Base-by-base conservation (phyloP, 2,888 invertebrate species). In the Mechanitis mazaeus region DNA sequence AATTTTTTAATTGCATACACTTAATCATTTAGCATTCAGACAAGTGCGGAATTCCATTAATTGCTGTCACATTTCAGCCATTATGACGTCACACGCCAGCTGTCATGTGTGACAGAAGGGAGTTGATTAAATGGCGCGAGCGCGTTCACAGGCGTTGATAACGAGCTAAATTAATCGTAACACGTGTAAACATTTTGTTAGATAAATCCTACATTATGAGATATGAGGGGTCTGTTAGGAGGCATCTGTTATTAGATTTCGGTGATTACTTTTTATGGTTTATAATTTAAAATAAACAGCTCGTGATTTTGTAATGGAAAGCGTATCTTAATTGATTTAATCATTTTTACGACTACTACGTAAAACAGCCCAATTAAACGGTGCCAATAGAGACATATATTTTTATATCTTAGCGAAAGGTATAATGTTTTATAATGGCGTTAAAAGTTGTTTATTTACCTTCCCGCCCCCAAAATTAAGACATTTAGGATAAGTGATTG, bases 181-280 rank as follows among this genome's bases (percentile, higher is more conserved):
- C 87, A 87, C 86, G 84, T 87, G 87, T 84, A 81, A 81, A 81
- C 85, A 84, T 80, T 80, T 75, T 80, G 79, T 82, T 81, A 82
- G 84, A 85, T 86, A 84, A 84, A 77, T 75, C 72, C 73, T 75
- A 73, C 60, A 67, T 64, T 61, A 64, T 66, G 72, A 75, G 74
- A 79, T 78, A 79, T 71, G 79, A 78, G 79, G 75, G 75, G 75
- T 69, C 73, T 73, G 75, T 64, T 58, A 45, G 61, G 64, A 61
- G 74, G 71, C 79, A 78, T 79, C 80, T 84, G 84, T 72, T 80
- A 72, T 78, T 78, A 74, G 79, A 78, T 78, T 84, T 78, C 75
- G 76, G 76, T 80, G 78, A 83, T 83, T 83, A 79, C 76, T 78
- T 83, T 81, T 84, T 84, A 84, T 84, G 76, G 75, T 72, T 73